Conservation (phyloP, 2,888 invertebrate genomes). For the Thalpophila matura region DNA sequence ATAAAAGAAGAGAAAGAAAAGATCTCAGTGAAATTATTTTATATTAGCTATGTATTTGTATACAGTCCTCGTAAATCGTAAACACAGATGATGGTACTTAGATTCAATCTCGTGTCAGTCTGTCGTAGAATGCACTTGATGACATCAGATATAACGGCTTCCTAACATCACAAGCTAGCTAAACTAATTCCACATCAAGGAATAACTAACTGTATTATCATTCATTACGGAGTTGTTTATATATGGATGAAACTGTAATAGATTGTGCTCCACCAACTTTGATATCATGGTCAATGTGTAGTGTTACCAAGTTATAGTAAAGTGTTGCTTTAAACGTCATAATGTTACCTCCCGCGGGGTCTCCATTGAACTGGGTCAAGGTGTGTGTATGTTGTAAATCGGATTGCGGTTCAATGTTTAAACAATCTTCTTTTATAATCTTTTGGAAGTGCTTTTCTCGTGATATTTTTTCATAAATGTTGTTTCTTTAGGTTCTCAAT, state of each 20-base stretch:
- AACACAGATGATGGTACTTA: constrained; percentile 35
- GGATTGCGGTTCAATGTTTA: constrained; percentile 30
- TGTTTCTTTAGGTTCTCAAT: constrained; percentile 4
- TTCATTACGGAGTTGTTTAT: constrained; percentile 3
- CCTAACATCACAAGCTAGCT: constrained; percentile 32
- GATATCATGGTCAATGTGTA: constrained; percentile 33
- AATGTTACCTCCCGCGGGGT: constrained; percentile 49
- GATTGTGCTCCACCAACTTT: neutral
- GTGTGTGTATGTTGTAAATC: constrained; percentile 24
- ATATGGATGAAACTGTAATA: constrained; percentile 3
- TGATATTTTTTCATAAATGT: neutral
- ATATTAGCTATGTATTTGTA: too few species aligned
- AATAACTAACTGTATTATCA: constrained; percentile 20
- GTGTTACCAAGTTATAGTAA: constrained; percentile 31
- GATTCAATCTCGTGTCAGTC: constrained; percentile 44
- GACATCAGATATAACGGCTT: constrained; percentile 33
- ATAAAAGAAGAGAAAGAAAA: neutral
- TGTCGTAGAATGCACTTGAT: constrained; percentile 40
- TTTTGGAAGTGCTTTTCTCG: constrained; percentile 16
- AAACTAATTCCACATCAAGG: constrained; percentile 19
- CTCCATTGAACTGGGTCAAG: constrained; percentile 60
- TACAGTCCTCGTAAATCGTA: too few species aligned
- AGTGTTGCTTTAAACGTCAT: constrained; percentile 39
- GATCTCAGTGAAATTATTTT: neutral
- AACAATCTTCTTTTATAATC: constrained; percentile 33